Evolutionary conservation across 1,140 invertebrate genomes (phyloP), one percentile per base, ranked within the genome.

Genomic region (Drosophila ambigua): DNA sequence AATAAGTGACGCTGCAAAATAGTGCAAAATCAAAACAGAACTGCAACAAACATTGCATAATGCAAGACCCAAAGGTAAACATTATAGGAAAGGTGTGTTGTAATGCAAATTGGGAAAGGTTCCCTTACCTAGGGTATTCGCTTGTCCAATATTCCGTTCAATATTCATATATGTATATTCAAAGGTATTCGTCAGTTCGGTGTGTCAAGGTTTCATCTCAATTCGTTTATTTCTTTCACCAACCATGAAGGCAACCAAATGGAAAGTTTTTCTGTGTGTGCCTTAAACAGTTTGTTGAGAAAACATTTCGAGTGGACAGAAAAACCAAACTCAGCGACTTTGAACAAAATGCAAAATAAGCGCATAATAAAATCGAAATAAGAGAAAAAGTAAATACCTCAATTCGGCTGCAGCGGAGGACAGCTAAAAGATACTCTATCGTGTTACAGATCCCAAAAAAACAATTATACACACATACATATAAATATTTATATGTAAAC

Each of bases 301-400:
- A 72, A 72, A 54, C 50, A 72, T 58, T 46, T 54, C 35, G 72
- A 72, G 67, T 43, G 58, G 57, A 73, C 72, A 72, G 49, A 62
- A 73, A 60, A 35, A 7, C 46, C 46, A 35, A 50, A 31, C 24
- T 39, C 61, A 20, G 46, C 39, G 39, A 67, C 46, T 52, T 52
- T 67, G 16, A 45, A 45, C 48, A 5, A 39, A 67, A 66, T 45
- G 64, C 43, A 53, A 72, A 72, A 72, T 72, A 62, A 53, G 67
- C 69, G 46, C 41, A 46, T 39, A 39, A 31, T n/a, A 31, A 28
- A 11, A 57, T 51, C 20, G 51, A 68, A 7, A 13, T n/a, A 71
- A 66, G 46, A 26, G 43, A n/a, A 72, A 24, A 72, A 49, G 49
- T 43, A 31, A 57, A 59, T 31, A 45, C 23, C 28, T 31, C 31